Evolutionary conservation across 2,797 vertebrate species (phyloP).

Genomic region (Acanthurus lineatus): DNA sequence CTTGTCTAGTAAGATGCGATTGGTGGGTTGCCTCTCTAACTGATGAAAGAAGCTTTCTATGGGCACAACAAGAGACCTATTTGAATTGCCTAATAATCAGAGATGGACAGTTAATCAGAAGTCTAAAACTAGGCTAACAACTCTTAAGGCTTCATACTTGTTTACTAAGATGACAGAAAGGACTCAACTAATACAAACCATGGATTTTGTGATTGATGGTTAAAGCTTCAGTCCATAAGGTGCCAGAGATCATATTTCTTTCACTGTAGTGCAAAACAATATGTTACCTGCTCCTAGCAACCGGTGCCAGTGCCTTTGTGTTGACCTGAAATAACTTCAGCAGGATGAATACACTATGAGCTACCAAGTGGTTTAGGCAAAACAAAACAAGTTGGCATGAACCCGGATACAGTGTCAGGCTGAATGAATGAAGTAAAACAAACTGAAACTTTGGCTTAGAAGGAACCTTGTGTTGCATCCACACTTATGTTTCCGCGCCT

Average conservation of each 20-base stretch:
- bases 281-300: not conserved
- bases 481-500: not conserved
- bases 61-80: too few relatives aligned
- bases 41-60: not conserved
- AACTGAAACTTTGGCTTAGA: not conserved
- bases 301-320: not conserved
- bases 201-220: too few relatives aligned
- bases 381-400: not conserved
- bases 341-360: not conserved
- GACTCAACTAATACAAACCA: too few relatives aligned
- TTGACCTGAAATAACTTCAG: not conserved
- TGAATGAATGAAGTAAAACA: slow-evolving; percentile 11
- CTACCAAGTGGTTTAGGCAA: not conserved
- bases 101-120: not conserved
- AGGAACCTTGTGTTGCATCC: not conserved
- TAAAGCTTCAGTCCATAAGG: too few relatives aligned
- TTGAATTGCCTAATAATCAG: not conserved
- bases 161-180: too few relatives aligned
- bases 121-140: not conserved
- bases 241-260: too few relatives aligned
- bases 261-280: too few relatives aligned
- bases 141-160: too few relatives aligned
- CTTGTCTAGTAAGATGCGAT: too few relatives aligned
- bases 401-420: not conserved
- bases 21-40: not conserved